phyloP scores from a whole-genome alignment of 2,797 vertebrate genomes.

The Mareca strepera region DNA sequence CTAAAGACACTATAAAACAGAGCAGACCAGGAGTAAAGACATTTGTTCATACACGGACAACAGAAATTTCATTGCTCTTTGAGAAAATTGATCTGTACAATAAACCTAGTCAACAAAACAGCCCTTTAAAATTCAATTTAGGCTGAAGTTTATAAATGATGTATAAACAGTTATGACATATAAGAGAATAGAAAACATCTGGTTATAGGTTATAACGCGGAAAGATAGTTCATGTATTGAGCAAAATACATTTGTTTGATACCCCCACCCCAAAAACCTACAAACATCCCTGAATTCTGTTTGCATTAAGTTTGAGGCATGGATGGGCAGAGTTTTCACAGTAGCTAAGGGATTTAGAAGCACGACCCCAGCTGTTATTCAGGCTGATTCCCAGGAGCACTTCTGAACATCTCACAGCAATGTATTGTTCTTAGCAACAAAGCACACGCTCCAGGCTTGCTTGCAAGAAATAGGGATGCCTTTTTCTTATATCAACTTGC shows the following conservation, averaged over 20 bases:
- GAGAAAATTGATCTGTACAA: conserved; percentile 4
- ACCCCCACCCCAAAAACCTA: not conserved
- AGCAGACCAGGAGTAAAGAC: conserved; percentile 39
- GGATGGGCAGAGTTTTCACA: not conserved
- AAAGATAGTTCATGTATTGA: not conserved
- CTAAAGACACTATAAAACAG: conserved; percentile 89
- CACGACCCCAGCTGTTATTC: not conserved
- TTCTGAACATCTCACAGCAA: not conserved
- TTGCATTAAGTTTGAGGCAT: not conserved
- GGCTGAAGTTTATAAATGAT: not conserved
- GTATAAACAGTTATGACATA: not conserved
- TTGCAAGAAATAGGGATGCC: not conserved
- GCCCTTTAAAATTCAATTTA: conserved; percentile 4
- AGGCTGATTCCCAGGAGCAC: not conserved
- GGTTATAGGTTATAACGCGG: not conserved
- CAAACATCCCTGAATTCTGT: not conserved
- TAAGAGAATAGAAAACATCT: not conserved
- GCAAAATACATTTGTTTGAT: not conserved
- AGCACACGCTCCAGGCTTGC: not conserved
- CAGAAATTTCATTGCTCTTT: not conserved
- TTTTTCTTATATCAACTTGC: not conserved
- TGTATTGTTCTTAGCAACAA: not conserved
- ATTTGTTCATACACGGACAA: conserved; percentile 1
- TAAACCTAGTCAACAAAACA: not conserved
- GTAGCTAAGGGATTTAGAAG: not conserved